Conservation (phyloP, 1,140 invertebrate species). For the Drosophila orena region DNA sequence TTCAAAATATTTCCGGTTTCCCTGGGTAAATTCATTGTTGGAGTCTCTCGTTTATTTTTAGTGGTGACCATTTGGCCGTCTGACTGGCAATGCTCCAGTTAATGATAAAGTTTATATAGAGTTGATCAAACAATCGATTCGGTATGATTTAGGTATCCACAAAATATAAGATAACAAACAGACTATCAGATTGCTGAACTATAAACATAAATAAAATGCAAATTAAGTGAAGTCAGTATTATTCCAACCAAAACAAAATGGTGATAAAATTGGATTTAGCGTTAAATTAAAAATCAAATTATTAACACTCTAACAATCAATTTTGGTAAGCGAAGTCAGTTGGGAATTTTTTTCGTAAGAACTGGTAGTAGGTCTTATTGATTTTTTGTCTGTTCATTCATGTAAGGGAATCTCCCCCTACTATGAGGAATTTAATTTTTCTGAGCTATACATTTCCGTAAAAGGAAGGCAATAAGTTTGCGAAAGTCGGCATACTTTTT, state of each 20-base stretch:
- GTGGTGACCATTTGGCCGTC: conserved; percentile 25
- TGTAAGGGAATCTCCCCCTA: background rate
- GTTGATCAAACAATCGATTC: conserved; percentile 25
- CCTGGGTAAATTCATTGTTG: conserved; percentile 21
- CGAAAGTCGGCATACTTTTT: background rate
- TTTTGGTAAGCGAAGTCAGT: background rate
- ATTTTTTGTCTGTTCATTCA: background rate
- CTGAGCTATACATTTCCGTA: background rate
- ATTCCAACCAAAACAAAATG: background rate
- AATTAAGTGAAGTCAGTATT: conserved; percentile 56
- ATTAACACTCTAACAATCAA: conserved; percentile 21
- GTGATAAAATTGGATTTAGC: background rate
- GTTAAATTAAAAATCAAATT: conserved; percentile 21
- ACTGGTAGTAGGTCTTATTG: background rate
- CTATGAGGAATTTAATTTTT: background rate
- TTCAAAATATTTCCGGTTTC: conserved; percentile 56
- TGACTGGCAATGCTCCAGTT: conserved; percentile 26
- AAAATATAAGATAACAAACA: conserved; percentile 17
- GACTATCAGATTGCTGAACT: conserved; percentile 43
- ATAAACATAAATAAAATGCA: conserved; percentile 60
- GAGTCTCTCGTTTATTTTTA: conserved; percentile 36
- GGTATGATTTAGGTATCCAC: conserved; percentile 22
- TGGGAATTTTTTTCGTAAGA: conserved; percentile 1
- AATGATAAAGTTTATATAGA: conserved; percentile 29
- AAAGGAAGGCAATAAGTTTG: too few relatives aligned